Evolutionary conservation across 2,113 vertebrate species (phyloP).

Genomic region (Tonatia bakeri): DNA sequence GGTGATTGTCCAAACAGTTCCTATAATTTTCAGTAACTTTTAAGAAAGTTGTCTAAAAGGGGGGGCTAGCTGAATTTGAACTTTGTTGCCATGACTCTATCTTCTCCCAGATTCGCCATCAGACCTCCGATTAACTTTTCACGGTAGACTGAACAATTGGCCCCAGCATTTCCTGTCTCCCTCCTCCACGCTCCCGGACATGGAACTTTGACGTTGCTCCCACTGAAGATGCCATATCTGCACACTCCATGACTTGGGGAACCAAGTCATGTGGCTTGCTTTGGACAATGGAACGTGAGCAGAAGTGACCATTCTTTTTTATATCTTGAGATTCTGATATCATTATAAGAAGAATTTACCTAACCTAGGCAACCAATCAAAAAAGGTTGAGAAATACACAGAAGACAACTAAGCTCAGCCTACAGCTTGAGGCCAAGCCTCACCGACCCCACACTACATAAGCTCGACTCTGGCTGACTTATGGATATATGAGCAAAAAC

Average conservation of each 20-base stretch:
- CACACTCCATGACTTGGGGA: background rate
- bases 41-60: background rate
- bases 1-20: background rate
- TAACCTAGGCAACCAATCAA: background rate
- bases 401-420: background rate
- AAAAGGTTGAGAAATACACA: background rate
- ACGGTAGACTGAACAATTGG: background rate
- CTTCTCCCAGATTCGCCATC: background rate
- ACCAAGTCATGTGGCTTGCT: background rate
- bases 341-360: background rate
- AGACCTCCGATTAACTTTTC: background rate
- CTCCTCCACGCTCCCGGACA: background rate
- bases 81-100: background rate
- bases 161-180: background rate
- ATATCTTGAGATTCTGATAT: background rate
- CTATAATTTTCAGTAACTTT: background rate
- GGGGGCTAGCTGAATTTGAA: background rate
- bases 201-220: background rate
- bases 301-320: background rate
- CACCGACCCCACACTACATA: background rate
- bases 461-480: background rate
- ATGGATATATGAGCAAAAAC: background rate
- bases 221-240: background rate
- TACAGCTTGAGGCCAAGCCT: background rate
- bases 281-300: background rate